Conservation (phyloP, 1,140 invertebrate genomes). For the Drosophila rhopaloa region DNA sequence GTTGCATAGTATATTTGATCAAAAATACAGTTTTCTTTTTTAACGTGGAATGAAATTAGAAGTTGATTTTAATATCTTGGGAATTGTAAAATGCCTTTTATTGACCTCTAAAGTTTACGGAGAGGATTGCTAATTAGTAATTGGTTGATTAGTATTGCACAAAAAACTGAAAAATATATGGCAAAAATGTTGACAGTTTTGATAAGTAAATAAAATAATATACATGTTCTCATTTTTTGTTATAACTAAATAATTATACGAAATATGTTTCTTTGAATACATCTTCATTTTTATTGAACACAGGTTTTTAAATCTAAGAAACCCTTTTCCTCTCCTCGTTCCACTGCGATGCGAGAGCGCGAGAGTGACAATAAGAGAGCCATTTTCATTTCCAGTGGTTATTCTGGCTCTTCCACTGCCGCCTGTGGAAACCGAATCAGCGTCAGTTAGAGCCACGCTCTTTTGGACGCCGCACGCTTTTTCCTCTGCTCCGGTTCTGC, state of each 20-base stretch:
- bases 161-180: too few relatives aligned
- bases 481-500: constrained; percentile 50
- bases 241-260: neutral
- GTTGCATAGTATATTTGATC: neutral
- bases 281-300: neutral
- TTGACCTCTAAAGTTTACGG: too few relatives aligned
- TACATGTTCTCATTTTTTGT: too few relatives aligned
- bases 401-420: constrained; percentile 18
- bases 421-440: neutral
- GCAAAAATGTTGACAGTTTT: too few relatives aligned
- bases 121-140: too few relatives aligned
- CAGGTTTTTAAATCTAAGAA: neutral
- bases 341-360: constrained; percentile 8
- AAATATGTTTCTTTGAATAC: neutral
- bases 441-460: constrained; percentile 64
- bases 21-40: too few relatives aligned
- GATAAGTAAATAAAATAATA: too few relatives aligned
- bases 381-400: constrained; percentile 4
- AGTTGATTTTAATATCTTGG: too few relatives aligned
- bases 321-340: neutral
- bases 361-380: constrained; percentile 23
- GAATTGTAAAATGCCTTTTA: too few relatives aligned
- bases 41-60: too few relatives aligned
- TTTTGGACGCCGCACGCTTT: constrained; percentile 72
- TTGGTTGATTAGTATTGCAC: too few relatives aligned